Evolutionary conservation across 2,888 invertebrate species (phyloP).

Genomic region (Drosophila mimica): DNA sequence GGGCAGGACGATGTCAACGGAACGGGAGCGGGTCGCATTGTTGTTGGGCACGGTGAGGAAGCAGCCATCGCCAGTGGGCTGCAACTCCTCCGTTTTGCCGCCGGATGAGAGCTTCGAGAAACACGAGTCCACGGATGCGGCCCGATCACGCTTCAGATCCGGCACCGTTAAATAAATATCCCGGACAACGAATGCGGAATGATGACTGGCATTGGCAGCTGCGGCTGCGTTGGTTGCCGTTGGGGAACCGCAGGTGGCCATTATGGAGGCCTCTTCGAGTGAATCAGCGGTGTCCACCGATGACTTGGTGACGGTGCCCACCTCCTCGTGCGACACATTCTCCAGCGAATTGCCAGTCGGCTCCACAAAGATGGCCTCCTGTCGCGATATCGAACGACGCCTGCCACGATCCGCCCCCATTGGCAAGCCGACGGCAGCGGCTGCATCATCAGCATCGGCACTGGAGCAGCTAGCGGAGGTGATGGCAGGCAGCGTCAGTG

Average conservation of each 20-base stretch:
- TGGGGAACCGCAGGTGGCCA: slow-evolving; percentile 83
- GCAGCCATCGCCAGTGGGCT: slow-evolving; percentile 87
- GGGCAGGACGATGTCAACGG: slow-evolving; percentile 94
- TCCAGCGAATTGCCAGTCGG: slow-evolving; percentile 90
- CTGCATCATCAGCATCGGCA: slow-evolving; percentile 69
- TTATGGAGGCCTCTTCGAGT: slow-evolving; percentile 83
- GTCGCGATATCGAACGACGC: slow-evolving; percentile 91
- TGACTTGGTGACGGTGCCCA: slow-evolving; percentile 57
- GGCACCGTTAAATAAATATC: slow-evolving; percentile 93
- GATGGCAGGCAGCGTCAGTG: slow-evolving; percentile 68
- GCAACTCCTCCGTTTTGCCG: slow-evolving; percentile 88
- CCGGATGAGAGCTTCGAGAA: slow-evolving; percentile 91
- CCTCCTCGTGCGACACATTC: slow-evolving; percentile 87
- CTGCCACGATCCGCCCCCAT: slow-evolving; percentile 85
- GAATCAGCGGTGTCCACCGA: slow-evolving; percentile 76
- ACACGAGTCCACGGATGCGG: slow-evolving; percentile 94
- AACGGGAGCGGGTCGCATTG: slow-evolving; percentile 90
- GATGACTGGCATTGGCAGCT: slow-evolving; percentile 40
- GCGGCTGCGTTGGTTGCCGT: slow-evolving; percentile 53
- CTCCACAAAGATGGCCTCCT: slow-evolving; percentile 93
- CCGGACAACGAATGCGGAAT: slow-evolving; percentile 86
- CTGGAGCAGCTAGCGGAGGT: slow-evolving; percentile 36
- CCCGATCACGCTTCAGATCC: slow-evolving; percentile 92
- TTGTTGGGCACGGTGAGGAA: slow-evolving; percentile 90
- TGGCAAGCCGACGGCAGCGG: slow-evolving; percentile 64